Conservation (phyloP, 2,888 invertebrate species). For the Deroplatys truncata region DNA sequence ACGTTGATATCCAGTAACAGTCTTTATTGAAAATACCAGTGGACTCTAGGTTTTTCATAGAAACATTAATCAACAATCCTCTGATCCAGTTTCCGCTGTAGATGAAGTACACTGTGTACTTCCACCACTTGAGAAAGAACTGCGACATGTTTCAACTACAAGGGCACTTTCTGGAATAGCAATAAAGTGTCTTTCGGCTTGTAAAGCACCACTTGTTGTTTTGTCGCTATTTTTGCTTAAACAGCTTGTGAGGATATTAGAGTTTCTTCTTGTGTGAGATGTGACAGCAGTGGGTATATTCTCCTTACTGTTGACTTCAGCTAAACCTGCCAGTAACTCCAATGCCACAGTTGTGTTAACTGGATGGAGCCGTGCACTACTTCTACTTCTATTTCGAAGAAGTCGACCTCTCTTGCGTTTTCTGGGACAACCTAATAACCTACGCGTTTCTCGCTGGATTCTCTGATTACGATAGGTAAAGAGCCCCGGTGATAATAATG, state of each 20-base stretch:
- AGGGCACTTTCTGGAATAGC: constrained; percentile 55
- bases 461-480: constrained; percentile 72
- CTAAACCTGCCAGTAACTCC: neutral
- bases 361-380: constrained; percentile 43
- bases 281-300: neutral
- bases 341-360: neutral
- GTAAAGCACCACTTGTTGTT: constrained; percentile 33
- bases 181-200: constrained; percentile 45
- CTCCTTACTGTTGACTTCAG: neutral
- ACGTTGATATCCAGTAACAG: too few relatives aligned
- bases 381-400: constrained; percentile 32
- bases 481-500: constrained; percentile 66
- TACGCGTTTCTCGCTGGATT: constrained; percentile 54
- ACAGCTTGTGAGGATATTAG: neutral
- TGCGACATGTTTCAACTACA: constrained; percentile 50
- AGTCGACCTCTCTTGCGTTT: neutral
- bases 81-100: constrained; percentile 37
- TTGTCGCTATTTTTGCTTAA: neutral
- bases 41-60: too few relatives aligned
- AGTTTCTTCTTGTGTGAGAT: neutral
- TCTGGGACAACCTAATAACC: constrained; percentile 44
- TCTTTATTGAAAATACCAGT: too few relatives aligned
- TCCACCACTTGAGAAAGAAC: constrained; percentile 60
- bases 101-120: constrained; percentile 55
- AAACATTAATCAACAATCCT: neutral